Conservation (phyloP, 2,797 vertebrate species). For the Macroramphosus scolopax region DNA sequence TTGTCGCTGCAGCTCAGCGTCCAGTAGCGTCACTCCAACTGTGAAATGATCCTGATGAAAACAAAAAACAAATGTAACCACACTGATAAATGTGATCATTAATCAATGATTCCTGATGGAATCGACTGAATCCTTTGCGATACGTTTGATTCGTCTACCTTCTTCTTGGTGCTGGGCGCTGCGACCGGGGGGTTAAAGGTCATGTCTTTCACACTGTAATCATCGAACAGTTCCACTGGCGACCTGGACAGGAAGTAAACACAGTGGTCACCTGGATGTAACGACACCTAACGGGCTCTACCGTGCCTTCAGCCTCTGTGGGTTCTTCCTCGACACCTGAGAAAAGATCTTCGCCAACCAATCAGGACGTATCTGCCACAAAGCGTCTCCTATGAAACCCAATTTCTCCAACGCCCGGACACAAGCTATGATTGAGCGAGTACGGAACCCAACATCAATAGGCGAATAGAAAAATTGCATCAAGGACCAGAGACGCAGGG, state of each 20-base stretch:
- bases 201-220: constrained; percentile 72
- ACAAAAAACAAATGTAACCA: not conserved
- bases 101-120: not conserved
- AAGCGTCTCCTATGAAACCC: no score
- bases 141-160: constrained; percentile 50
- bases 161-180: constrained; percentile 61
- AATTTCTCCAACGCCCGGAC: no score
- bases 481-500: no score
- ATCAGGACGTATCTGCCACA: no score
- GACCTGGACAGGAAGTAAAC: constrained; percentile 43
- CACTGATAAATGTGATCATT: not conserved
- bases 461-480: no score
- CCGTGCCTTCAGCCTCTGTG: no score
- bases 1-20: constrained; percentile 56
- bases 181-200: constrained; percentile 74
- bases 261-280: not conserved
- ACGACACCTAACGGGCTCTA: no score
- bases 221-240: constrained; percentile 69
- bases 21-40: constrained; percentile 48
- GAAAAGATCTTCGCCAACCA: no score
- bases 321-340: no score
- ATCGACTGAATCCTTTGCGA: no score
- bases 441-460: no score
- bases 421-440: no score
- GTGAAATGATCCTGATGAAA: constrained; percentile 64